Evolutionary conservation across 1,140 invertebrate species (phyloP).

Genomic region (Pygmarrhopalites habei): DNA sequence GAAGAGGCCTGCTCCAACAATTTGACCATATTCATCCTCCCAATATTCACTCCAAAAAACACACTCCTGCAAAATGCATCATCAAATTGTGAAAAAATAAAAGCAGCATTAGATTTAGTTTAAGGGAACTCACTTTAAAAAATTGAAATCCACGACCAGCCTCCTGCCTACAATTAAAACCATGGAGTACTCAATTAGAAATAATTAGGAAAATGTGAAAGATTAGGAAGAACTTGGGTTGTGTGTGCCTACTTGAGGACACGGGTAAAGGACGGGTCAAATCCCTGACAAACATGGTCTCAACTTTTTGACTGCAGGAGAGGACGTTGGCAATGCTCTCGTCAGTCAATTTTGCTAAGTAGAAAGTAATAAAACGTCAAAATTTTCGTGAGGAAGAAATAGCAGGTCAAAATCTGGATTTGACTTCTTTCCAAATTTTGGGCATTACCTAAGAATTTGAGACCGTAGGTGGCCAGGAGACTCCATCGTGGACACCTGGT

Average conservation of each 20-base stretch:
- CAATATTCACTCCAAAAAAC: conserved; percentile 3
- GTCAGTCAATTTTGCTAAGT: not conserved
- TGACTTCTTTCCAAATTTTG: no score
- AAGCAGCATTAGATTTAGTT: no score
- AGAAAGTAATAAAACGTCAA: no score
- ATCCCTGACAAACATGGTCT: not conserved
- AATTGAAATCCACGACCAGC: not conserved
- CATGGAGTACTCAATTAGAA: no score
- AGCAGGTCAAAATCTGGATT: no score
- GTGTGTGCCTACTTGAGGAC: not conserved
- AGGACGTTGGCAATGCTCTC: not conserved
- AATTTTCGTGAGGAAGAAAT: no score
- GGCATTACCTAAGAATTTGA: not conserved
- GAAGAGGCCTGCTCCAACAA: not conserved
- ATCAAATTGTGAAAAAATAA: no score
- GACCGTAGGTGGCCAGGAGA: not conserved
- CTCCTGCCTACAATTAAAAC: no score
- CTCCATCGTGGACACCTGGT: not conserved
- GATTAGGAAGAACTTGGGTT: no score
- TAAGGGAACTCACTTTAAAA: no score
- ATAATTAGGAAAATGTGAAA: no score
- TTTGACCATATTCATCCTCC: not conserved
- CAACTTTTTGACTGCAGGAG: not conserved
- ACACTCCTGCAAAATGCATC: no score
- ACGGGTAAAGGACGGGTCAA: not conserved